Base-by-base conservation (phyloP, 2,797 vertebrate genomes). In the Atherinosoma microstoma region DNA sequence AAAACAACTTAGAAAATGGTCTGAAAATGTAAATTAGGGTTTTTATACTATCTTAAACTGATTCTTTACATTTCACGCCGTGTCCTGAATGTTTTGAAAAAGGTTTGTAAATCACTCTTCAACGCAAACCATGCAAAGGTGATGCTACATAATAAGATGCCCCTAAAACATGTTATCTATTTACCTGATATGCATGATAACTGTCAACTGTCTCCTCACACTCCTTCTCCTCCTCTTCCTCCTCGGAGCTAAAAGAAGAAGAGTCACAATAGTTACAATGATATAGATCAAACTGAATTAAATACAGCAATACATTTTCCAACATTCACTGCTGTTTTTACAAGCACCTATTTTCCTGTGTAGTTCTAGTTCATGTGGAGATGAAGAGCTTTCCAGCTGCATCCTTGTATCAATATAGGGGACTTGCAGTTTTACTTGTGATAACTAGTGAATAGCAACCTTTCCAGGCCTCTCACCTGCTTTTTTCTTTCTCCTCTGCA, bases 191-290 rank as follows among this genome's bases (percentile, higher is more conserved):
- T 51, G 90, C 86, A 65, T 88, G 74, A 84, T 84, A 95, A 62
- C 92, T 92, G 35, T 67, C 94, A 83, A 91, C 89, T 67, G 84
- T 92, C 59, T 92, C 93, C 78, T 95, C 93, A 89, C 87, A 94
- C 38, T 95, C 95, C 70, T 79, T 90, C 38, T 95, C 95, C 2
- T 94, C 94, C 69, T 97, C 97, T 24, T 97, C 97, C 36, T 99
- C 97, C 49, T 97, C 97, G 1, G 97, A 98, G 82, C 97, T 99
- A 87, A 35, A 67, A 58, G 3, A 30, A 18, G 2, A 73, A 58
- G 13, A 1, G 22, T 51, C 20, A 47, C n/a, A 78, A 13, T 1
- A 20, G 3, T 22, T 30, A 2, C 5, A 10, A 1, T 47, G 29
- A 40, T 20, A 45, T 5, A 18, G 1, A 2, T 45, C 0, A 63